These are phyloP conservation scores for Vulpes lagopus DNA, from an alignment of 2,113 vertebrate species.

Conservation along the genomic window DNA sequence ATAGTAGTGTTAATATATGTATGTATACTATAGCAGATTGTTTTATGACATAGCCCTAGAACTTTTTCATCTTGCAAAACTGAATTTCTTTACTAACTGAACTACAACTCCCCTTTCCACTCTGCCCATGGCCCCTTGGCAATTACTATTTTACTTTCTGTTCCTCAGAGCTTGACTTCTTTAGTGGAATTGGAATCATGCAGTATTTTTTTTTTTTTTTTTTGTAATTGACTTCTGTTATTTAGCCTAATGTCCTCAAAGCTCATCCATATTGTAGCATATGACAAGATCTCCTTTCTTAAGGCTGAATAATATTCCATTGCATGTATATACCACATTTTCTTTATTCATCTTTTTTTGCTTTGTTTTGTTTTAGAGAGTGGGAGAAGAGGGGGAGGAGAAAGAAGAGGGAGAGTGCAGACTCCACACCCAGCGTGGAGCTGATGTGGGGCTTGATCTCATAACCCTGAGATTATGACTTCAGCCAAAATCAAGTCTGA, in stretches of 20 bases:
- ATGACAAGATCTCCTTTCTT: background rate
- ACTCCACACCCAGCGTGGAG: background rate
- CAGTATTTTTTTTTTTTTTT: background rate
- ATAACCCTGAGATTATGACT: background rate
- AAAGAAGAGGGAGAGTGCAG: background rate
- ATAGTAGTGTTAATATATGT: background rate
- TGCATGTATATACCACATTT: background rate
- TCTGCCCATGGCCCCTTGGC: background rate
- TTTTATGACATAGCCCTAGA: background rate
- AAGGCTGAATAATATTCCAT: background rate
- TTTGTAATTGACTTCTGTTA: background rate
- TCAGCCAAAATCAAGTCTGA: background rate
- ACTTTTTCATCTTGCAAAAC: background rate
- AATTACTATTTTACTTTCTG: background rate
- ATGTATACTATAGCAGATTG: background rate
- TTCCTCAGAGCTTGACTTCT: background rate
- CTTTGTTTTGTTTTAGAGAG: background rate
- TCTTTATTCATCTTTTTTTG: background rate
- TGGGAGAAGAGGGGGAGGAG: background rate
- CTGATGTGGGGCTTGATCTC: background rate
- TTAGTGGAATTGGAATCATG: background rate
- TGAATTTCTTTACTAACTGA: background rate
- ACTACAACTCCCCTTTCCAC: background rate
- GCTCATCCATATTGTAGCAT: background rate
- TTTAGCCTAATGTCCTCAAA: background rate